Base-by-base conservation (phyloP, 2,888 invertebrate genomes). In the Prenolepis imparis region DNA sequence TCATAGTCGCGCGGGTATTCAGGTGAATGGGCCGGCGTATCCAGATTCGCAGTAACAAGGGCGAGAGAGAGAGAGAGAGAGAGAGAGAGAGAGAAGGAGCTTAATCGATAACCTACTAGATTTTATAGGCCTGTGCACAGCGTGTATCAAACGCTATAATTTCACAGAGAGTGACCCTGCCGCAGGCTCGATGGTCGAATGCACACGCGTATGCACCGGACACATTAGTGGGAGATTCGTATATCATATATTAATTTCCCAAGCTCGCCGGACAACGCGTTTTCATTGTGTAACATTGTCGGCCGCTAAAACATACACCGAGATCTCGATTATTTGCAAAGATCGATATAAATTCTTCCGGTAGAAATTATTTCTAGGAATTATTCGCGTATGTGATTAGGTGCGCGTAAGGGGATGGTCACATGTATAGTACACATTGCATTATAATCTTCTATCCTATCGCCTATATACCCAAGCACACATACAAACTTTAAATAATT, bases 21-120 rank as follows among this genome's bases (percentile, higher is more conserved):
- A 90, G 90, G 90, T 91, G 91, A 92, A 92, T 89, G 90, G 91
- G 89, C 88, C 82, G 55, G 88, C 88, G 87, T 85, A 92, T 92
- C 93, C 93, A 92, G 92, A 94, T 93, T 93, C 91, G 91, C 92
- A 92, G 90, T 92, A 91, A 91, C 28, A 28, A 44, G 21, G 32
- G 39, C 1, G 28, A 32, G 28, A 32, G 28, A 32, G 28, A 32
- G 28, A 32, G 28, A 32, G 28, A 32, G 28, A 32, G 28, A 28
- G 28, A 28, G 28, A 28, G 28, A 28, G 57, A n/a, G 57, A 78
- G 68, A 44, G 92, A 92, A 92, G 89, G 90, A 91, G 91, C 88
- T 88, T 91, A 93, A 94, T 94, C 94, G 93, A 94, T 94, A 93
- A 84, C 89, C 91, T 89, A 91, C 92, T 91, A 90, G 89, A 92